Conservation (phyloP, 1,140 invertebrate genomes). For the Tetragonula clypearis region DNA sequence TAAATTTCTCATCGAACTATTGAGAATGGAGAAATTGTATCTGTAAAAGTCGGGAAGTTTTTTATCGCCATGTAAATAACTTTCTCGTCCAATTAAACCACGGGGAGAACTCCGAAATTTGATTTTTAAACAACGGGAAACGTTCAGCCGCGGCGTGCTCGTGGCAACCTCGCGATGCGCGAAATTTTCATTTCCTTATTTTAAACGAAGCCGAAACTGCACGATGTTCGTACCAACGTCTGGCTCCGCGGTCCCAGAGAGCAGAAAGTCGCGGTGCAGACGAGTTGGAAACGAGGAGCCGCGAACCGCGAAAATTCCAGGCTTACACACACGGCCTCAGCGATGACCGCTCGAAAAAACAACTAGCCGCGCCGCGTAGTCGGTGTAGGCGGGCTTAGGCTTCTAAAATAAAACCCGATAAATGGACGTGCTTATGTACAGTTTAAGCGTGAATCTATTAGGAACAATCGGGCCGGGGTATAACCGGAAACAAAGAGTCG, state of each 20-base stretch:
- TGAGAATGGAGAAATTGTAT: not conserved
- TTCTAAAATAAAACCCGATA: slow-evolving; percentile 24
- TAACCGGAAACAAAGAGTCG: slow-evolving; percentile 46
- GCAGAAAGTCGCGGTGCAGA: not conserved
- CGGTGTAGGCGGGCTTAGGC: not conserved
- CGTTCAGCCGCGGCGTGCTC: not conserved
- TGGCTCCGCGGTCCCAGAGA: not conserved
- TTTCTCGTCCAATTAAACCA: not conserved
- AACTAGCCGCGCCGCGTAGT: not conserved
- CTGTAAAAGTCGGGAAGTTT: not conserved
- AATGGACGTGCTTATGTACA: slow-evolving; percentile 38
- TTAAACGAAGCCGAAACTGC: not conserved
- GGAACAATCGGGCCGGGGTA: slow-evolving; percentile 2
- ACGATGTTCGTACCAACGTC: not conserved
- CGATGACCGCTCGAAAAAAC: slow-evolving; percentile 21
- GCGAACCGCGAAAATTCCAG: slow-evolving; percentile 5
- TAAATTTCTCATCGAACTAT: no score
- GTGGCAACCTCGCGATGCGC: not conserved
- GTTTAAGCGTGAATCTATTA: slow-evolving; percentile 45
- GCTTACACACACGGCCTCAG: not conserved
- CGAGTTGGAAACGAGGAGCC: not conserved
- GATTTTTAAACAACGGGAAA: not conserved
- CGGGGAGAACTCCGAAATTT: not conserved
- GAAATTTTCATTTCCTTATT: not conserved
- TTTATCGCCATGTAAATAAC: not conserved